Conservation (phyloP, 2,888 invertebrate genomes). For the Drosophila parthenogenetica region DNA sequence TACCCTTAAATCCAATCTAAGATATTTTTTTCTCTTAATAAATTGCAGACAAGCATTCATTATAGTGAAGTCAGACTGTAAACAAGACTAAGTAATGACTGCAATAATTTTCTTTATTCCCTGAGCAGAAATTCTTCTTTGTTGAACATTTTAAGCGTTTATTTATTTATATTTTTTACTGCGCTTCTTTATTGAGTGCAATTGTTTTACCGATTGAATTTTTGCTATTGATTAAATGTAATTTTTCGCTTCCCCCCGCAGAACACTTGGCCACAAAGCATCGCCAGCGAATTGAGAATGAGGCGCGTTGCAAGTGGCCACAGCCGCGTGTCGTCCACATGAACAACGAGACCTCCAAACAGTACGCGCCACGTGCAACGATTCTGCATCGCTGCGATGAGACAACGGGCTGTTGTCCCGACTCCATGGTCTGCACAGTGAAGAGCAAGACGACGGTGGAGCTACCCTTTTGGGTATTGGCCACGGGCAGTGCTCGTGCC, state of each 20-base stretch:
- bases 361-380: slow-evolving; percentile 93
- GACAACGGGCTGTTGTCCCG: slow-evolving; percentile 92
- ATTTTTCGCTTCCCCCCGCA: slow-evolving; percentile 32
- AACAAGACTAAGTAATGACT: no score
- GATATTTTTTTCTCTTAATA: no score
- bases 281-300: slow-evolving; percentile 65
- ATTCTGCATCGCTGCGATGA: slow-evolving; percentile 94
- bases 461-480: slow-evolving; percentile 67
- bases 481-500: slow-evolving; percentile 20
- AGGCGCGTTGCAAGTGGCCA: slow-evolving; percentile 76
- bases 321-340: slow-evolving; percentile 79
- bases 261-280: slow-evolving; percentile 68
- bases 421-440: slow-evolving; percentile 90
- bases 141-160: not conserved
- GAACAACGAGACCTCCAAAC: slow-evolving; percentile 86
- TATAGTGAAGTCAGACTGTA: no score
- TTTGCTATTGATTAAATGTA: slow-evolving; percentile 1
- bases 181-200: not conserved
- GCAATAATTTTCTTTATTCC: no score
- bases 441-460: slow-evolving; percentile 86
- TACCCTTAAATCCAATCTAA: no score
- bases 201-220: slow-evolving; percentile 1
- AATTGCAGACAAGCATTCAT: no score
- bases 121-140: no score
- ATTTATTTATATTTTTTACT: not conserved